A percentile compares a stretch with the other conserved stretches of the same genome.
These are phyloP conservation scores for Thyatira batis DNA, from an alignment of 2,888 invertebrate species.

Conservation along the genomic window DNA sequence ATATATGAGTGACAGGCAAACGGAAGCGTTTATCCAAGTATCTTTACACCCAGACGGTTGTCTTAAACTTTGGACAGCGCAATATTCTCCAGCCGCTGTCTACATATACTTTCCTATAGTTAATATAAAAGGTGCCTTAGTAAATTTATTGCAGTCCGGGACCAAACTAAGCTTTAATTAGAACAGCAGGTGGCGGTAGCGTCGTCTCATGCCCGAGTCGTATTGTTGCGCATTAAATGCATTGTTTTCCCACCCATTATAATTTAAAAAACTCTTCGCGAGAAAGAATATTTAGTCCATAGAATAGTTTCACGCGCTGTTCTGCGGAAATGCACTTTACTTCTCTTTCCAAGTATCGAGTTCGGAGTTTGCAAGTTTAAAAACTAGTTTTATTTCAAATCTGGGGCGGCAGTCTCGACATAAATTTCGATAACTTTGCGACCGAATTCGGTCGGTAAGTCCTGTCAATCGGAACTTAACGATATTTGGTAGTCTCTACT, in stretches of 20 bases:
- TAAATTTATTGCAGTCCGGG: conserved; percentile 18
- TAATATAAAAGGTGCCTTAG: background rate
- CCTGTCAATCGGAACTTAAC: too few species aligned
- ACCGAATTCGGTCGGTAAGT: too few species aligned
- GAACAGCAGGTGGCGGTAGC: conserved; percentile 38
- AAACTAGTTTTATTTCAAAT: too few species aligned
- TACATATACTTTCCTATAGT: background rate
- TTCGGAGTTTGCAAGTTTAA: too few species aligned
- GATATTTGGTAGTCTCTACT: too few species aligned
- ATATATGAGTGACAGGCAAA: background rate
- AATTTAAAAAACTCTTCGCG: background rate
- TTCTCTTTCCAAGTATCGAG: background rate
- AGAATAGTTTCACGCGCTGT: background rate
- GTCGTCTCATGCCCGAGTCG: conserved; percentile 13
- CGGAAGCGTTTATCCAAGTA: background rate
- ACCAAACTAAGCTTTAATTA: conserved; percentile 31
- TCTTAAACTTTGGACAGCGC: conserved; percentile 4
- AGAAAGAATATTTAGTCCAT: background rate
- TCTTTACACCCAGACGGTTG: background rate
- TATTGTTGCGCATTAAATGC: conserved; percentile 14
- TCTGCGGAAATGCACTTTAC: background rate
- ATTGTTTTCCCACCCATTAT: conserved; percentile 2
- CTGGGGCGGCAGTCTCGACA: too few species aligned
- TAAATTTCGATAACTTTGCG: too few species aligned
- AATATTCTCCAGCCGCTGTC: background rate